Conservation (phyloP, 2,888 invertebrate species). For the Spodoptera picta region DNA sequence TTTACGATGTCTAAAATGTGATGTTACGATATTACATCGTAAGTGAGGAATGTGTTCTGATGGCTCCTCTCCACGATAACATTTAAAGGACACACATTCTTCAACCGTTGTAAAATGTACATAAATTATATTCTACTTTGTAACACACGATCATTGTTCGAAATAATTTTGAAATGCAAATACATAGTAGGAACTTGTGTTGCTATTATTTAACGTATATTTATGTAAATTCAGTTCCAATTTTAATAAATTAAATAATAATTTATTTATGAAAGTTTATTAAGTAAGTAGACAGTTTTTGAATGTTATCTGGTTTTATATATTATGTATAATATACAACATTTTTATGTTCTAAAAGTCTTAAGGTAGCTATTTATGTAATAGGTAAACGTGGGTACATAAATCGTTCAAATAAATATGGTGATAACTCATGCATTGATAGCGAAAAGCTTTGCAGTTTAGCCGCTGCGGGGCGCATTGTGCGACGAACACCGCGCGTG, state of each 20-base stretch:
- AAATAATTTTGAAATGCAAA: too few species aligned
- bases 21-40: slow-evolving; percentile 74
- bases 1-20: slow-evolving; percentile 78
- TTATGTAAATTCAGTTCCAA: too few species aligned
- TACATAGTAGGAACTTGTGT: too few species aligned
- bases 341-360: too few species aligned
- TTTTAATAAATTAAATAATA: too few species aligned
- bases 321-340: too few species aligned
- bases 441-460: slow-evolving; percentile 72
- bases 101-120: slow-evolving; percentile 53
- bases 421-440: slow-evolving; percentile 66
- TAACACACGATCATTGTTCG: too few species aligned
- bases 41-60: slow-evolving; percentile 72
- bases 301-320: too few species aligned
- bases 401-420: slow-evolving; percentile 44
- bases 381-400: slow-evolving; percentile 12
- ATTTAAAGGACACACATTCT: slow-evolving; percentile 54
- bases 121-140: slow-evolving; percentile 8
- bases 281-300: too few species aligned
- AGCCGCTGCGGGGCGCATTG: slow-evolving; percentile 62
- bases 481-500: slow-evolving; percentile 72
- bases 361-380: not conserved
- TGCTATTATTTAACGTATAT: too few species aligned
- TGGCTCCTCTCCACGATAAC: slow-evolving; percentile 63
- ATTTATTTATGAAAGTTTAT: too few species aligned